Percentiles rank a stretch among this genome's conserved stretches.
Conservation (phyloP, 37 sponge, comb jelly and placozoan species). For the Amphimedon queenslandica region DNA sequence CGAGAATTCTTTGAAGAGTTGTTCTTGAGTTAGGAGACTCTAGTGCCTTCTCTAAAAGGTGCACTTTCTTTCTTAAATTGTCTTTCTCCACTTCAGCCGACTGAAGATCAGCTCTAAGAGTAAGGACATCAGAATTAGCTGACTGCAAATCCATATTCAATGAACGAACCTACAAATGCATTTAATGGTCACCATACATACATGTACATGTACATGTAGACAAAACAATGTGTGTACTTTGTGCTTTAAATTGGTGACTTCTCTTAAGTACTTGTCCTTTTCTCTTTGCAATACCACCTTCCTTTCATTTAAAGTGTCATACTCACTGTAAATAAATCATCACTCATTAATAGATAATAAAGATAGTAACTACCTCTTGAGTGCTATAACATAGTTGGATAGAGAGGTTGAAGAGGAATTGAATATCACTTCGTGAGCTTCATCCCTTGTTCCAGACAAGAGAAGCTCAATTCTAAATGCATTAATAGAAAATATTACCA, state of each 20-base stretch:
- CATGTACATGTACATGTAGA: background rate
- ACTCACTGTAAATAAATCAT: slow-evolving; percentile 2
- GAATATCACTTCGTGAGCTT: slow-evolving; percentile 3
- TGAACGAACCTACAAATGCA: background rate
- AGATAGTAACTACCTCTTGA: slow-evolving; percentile 1
- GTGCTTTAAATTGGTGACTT: background rate
- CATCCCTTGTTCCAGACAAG: background rate
- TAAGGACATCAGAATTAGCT: background rate
- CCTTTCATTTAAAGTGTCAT: slow-evolving; percentile 22
- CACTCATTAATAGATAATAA: background rate
- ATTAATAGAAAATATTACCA: background rate
- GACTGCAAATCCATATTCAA: slow-evolving; percentile 1
- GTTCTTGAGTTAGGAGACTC: slow-evolving; percentile 40
- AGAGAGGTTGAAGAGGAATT: slow-evolving; percentile 4
- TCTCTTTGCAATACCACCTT: slow-evolving; percentile 13
- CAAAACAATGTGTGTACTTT: background rate
- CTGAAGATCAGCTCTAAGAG: slow-evolving; percentile 18
- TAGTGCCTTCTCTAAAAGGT: slow-evolving; percentile 33
- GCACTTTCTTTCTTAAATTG: slow-evolving; percentile 22
- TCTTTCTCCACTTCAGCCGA: slow-evolving; percentile 34
- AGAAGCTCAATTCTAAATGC: slow-evolving; percentile 1
- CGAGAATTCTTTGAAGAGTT: slow-evolving; percentile 32
- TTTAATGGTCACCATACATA: background rate
- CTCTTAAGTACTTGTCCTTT: background rate
- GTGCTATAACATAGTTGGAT: slow-evolving; percentile 4